phyloP scores from a whole-genome alignment of 2,797 vertebrate species.

The Notolepis coatsorum region DNA sequence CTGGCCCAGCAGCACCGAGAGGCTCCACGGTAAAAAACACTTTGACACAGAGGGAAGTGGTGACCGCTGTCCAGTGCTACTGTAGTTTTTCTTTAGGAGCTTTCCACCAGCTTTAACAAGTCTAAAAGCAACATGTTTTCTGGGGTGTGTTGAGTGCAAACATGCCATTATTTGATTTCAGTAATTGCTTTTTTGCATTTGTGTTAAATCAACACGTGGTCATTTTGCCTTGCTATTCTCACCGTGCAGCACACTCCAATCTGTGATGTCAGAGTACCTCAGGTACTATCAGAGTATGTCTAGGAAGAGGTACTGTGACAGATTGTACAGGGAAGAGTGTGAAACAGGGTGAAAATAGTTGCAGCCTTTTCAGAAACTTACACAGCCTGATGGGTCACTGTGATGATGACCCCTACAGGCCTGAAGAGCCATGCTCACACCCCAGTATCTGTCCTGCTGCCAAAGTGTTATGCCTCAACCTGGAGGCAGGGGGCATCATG shows the following conservation, averaged over 20 bases:
- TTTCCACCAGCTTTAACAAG: background rate
- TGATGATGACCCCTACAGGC: background rate
- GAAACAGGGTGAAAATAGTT: too few relatives aligned
- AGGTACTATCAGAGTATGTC: too few relatives aligned
- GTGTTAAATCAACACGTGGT: too few relatives aligned
- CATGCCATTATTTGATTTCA: too few relatives aligned
- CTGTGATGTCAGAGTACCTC: too few relatives aligned
- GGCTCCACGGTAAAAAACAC: slow-evolving; percentile 15
- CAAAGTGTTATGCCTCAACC: background rate
- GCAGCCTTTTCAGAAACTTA: too few relatives aligned
- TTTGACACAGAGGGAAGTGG: background rate
- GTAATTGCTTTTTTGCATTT: too few relatives aligned
- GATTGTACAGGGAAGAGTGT: too few relatives aligned
- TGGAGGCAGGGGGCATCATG: background rate
- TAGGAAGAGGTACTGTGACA: too few relatives aligned
- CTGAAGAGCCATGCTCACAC: background rate
- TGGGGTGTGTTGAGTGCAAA: too few relatives aligned
- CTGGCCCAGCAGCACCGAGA: background rate
- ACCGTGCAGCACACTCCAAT: too few relatives aligned
- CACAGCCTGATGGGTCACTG: background rate
- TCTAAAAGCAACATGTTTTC: background rate
- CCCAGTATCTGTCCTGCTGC: background rate
- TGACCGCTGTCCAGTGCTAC: background rate
- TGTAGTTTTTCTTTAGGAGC: background rate
- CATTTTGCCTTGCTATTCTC: too few relatives aligned